Evolutionary conservation across 2,113 vertebrate species (phyloP), one percentile per base, ranked within the genome.

Genomic region (Scomber colias): DNA sequence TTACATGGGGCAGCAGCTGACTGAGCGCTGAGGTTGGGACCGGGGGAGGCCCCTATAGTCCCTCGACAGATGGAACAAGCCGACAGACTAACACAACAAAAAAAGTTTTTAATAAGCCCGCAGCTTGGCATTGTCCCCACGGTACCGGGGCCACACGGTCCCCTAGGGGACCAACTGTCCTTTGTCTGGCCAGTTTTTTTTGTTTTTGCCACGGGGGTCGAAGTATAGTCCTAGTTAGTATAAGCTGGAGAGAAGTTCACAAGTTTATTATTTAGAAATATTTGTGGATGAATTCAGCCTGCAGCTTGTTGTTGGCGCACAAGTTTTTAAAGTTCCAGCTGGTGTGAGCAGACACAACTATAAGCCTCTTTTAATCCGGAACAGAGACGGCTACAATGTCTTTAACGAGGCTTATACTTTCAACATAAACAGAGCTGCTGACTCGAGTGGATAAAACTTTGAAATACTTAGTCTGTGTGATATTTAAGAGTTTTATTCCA

Each of bases 1-100:
- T 97, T 98, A 96, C 95, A 98, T 97, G 95, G 92, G 93, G 94
- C 78, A 95, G 95, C 97, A 99, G 97, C 97, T 98, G 97, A 98
- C 93, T 94, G 94, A 85, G 94, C 84, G 94, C 94, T 40, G 81
- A 89, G 90, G 93, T 91, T 76, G 88, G 75, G 92, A 83, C 83
- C 45, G 92, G 65, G 90, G 75, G 92, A 90, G 93, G 93, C 83
- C 94, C 95, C 89, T 79, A 87, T 54, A 71, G 93, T 94, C 96
- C 94, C 95, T 96, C 94, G 96, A 98, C 97, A 98, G 97, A 98
- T 98, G 97, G 97, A 97, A 95, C 92, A 95, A 96, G 96, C 82
- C 95, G 94, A 95, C 90, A 93, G 92, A 95, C 93, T 88, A 61
- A 90, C 78, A 84, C 89, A 93, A 94, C 90, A 92, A 89, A 90